phyloP scores from a whole-genome alignment of 92 coral and sea anemone species.

The Epizoanthus ramosus region DNA sequence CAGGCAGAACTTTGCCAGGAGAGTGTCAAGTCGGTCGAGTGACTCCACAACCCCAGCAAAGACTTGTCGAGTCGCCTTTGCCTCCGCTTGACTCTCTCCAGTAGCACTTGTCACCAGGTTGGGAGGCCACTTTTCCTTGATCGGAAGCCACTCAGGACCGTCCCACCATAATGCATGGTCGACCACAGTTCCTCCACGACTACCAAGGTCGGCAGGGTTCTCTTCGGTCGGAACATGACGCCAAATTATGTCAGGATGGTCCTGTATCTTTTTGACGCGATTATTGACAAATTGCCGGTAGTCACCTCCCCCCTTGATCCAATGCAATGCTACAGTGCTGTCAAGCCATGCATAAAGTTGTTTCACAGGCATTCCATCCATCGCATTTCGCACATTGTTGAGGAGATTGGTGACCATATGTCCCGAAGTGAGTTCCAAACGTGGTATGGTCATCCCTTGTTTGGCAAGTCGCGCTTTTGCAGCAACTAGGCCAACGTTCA shows the following conservation, averaged over 20 bases:
- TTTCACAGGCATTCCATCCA: not conserved
- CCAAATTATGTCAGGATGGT: conserved; percentile 17
- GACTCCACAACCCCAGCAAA: not conserved
- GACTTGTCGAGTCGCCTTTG: not conserved
- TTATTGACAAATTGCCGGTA: conserved; percentile 52
- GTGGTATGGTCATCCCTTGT: no score
- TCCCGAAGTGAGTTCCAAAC: conserved; percentile 12
- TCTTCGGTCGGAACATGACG: conserved; percentile 35
- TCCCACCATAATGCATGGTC: not conserved
- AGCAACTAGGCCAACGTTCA: conserved; percentile 23
- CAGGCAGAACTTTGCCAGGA: not conserved
- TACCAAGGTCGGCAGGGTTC: conserved; percentile 45
- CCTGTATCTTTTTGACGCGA: conserved; percentile 41
- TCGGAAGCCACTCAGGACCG: conserved; percentile 1
- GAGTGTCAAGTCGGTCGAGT: not conserved
- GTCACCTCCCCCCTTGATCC: conserved; percentile 32
- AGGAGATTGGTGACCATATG: conserved; percentile 14
- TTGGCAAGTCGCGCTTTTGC: conserved; percentile 44
- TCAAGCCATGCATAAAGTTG: conserved; percentile 48
- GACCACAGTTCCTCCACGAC: conserved; percentile 24
- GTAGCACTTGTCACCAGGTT: conserved; percentile 10
- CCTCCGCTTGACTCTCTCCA: not conserved
- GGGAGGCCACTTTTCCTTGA: not conserved
- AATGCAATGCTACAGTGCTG: conserved; percentile 48
- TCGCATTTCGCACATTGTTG: conserved; percentile 4